Conservation (phyloP, 2,888 invertebrate genomes). For the Cyrtodaria siliqua region DNA sequence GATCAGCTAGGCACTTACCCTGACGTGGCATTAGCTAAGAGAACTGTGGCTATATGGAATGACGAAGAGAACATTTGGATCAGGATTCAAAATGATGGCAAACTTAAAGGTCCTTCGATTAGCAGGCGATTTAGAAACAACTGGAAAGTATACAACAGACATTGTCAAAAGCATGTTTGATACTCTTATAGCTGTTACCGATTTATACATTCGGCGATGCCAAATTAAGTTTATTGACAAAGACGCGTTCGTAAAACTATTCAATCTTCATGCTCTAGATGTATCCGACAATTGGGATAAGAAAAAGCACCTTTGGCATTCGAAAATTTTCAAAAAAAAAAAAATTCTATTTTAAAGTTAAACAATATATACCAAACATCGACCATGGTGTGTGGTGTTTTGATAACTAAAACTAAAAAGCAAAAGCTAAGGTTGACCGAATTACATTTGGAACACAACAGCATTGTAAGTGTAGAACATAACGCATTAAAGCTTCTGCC, state of each 20-base stretch:
- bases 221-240: conserved; percentile 5
- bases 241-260: conserved; percentile 18
- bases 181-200: conserved; percentile 5
- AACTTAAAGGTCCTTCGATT: conserved; percentile 18
- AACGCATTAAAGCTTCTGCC: conserved; percentile 20
- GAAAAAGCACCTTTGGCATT: not conserved
- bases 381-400: conserved; percentile 13
- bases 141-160: too few species aligned
- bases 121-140: conserved; percentile 14
- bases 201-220: conserved; percentile 22
- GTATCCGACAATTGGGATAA: conserved; percentile 31
- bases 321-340: conserved; percentile 4
- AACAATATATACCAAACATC: conserved; percentile 8
- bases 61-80: conserved; percentile 31
- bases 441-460: conserved; percentile 29
- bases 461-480: conserved; percentile 5
- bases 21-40: conserved; percentile 17
- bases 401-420: conserved; percentile 3
- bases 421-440: conserved; percentile 16
- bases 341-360: conserved; percentile 7
- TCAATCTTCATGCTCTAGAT: conserved; percentile 26
- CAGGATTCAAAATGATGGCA: conserved; percentile 20
- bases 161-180: conserved; percentile 6
- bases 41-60: conserved; percentile 43
- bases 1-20: conserved; percentile 10